Evolutionary conservation across 2,797 vertebrate species (phyloP), one percentile per base, ranked within the genome.

Genomic region (Diglossa cyanea): DNA sequence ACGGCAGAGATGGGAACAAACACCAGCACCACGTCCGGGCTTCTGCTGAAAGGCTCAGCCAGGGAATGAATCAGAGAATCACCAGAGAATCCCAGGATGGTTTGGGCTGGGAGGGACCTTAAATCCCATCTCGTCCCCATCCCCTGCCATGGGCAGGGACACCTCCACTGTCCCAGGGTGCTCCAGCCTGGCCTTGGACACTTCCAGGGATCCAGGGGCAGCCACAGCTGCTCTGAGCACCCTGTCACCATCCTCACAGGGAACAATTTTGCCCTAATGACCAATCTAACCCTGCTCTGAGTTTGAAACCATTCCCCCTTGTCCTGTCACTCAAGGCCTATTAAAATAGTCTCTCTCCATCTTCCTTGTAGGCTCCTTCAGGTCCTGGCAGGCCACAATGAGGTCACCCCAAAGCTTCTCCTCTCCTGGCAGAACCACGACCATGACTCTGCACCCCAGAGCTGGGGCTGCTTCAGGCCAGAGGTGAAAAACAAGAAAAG

Each of bases 161-260:
- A 44, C 4, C 35, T 7, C 7, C 31, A 28, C 47, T 3, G 0
- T 1, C 7, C 70, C 86, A 74, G 25, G 14, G 0, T n/a, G 77
- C 31, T 48, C 70, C 54, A 73, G 3, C 47, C 39, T 40, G 39
- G 39, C 39, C 42, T 48, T 30, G 71, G 42, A 7, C 78, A 62
- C 44, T 57, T 1, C 23, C 63, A 70, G n/a, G 71, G 71, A 30
- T 42, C 5, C 75, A 55, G 45, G 14, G 25, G 39, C 53, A 66
- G 67, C 45, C 47, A 23, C 39, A 35, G 53, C n/a, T 51, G 0
- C 45, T 51, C 6, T 30, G 53, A 9, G 3, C 17, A 74, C 0
- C 15, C 33, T 18, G 25, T 24, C 58, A 44, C 48, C 31, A 20
- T 7, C 13, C 21, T 45, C 13, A 4, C 11, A 47, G 24, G 11